Conservation (phyloP, 1,140 invertebrate species). For the Olivierus martensii region DNA sequence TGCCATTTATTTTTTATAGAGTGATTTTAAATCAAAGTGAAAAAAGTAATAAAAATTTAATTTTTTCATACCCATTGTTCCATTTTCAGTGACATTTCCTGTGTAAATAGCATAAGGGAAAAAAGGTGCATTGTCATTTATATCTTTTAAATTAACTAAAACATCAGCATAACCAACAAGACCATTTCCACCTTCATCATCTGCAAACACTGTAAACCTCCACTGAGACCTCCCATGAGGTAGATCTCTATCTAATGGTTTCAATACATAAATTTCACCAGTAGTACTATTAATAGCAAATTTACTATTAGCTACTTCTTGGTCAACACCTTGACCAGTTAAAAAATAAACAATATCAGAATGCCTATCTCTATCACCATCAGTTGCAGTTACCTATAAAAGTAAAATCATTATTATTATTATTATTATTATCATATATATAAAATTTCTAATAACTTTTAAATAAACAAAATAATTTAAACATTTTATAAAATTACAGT, state of each 20-base stretch:
- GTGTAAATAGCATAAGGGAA: constrained; percentile 82
- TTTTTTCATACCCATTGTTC: constrained; percentile 55
- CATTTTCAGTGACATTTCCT: constrained; percentile 90
- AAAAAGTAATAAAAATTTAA: background rate
- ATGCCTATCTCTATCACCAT: constrained; percentile 84
- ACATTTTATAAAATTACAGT: too few relatives aligned
- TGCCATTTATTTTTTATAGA: too few relatives aligned
- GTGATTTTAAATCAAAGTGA: too few relatives aligned
- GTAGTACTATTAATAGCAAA: constrained; percentile 91
- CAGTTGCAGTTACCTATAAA: constrained; percentile 76
- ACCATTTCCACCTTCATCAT: constrained; percentile 88
- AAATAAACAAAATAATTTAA: too few relatives aligned
- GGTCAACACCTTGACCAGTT: constrained; percentile 86
- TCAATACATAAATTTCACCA: constrained; percentile 67
- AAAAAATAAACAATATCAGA: constrained; percentile 94
- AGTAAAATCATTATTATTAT: too few relatives aligned
- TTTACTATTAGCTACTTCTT: constrained; percentile 84
- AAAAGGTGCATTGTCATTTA: constrained; percentile 94
- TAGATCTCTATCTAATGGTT: constrained; percentile 90
- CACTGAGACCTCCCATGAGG: constrained; percentile 88
- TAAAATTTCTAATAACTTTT: too few relatives aligned
- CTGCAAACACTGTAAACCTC: constrained; percentile 94
- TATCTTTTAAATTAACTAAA: constrained; percentile 90
- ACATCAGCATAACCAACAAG: constrained; percentile 93
- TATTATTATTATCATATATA: too few relatives aligned